A percentile compares a stretch with the other conserved stretches of the same genome.
phyloP scores from a whole-genome alignment of 2,797 vertebrate species.

The Channallabes apus region DNA sequence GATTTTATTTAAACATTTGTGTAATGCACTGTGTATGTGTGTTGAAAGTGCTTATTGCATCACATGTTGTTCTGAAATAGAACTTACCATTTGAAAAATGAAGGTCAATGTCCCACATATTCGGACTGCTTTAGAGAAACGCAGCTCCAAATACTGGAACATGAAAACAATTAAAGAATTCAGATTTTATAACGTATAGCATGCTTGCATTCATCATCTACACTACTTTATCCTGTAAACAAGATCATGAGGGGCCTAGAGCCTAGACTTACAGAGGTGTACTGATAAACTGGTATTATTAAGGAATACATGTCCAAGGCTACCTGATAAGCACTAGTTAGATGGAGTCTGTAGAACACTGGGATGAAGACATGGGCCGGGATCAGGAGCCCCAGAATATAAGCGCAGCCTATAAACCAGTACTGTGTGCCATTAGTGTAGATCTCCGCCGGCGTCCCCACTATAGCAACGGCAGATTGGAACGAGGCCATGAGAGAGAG shows the following conservation, averaged over 20 bases:
- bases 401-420: slow-evolving; percentile 93
- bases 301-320: not conserved
- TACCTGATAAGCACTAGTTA: slow-evolving; percentile 91
- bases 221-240: too few species aligned
- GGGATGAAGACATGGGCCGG: slow-evolving; percentile 92
- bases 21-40: not conserved
- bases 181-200: not conserved
- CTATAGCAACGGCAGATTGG: slow-evolving; percentile 92
- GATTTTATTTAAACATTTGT: not conserved
- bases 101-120: slow-evolving; percentile 90
- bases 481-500: slow-evolving; percentile 92
- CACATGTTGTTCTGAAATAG: not conserved
- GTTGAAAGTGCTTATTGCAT: not conserved
- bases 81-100: slow-evolving; percentile 92
- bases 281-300: not conserved
- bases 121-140: slow-evolving; percentile 87
- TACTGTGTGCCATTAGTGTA: slow-evolving; percentile 89
- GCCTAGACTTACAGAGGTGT: not conserved
- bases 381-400: slow-evolving; percentile 88
- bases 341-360: slow-evolving; percentile 84
- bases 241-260: too few species aligned
- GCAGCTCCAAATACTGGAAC: slow-evolving; percentile 88
- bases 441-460: slow-evolving; percentile 87
- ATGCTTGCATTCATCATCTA: not conserved
- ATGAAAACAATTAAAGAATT: not conserved